Evolutionary conservation across 2,888 invertebrate genomes (phyloP).

Genomic region (Drosophila testacea): DNA sequence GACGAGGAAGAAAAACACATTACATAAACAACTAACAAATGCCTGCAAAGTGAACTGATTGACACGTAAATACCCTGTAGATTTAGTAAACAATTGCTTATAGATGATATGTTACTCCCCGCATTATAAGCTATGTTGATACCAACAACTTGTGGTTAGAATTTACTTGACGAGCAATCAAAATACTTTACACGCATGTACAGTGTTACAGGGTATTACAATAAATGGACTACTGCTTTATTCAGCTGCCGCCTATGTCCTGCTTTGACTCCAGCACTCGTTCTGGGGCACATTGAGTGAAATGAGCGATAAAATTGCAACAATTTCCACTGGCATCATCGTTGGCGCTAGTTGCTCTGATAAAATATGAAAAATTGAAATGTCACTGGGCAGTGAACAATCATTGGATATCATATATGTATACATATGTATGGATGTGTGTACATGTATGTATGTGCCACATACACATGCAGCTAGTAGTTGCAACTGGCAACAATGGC

Average conservation of each 20-base stretch:
- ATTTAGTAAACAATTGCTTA: background rate
- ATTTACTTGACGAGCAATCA: background rate
- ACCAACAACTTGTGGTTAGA: background rate
- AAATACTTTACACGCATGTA: background rate
- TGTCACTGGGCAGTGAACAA: slow-evolving; percentile 67
- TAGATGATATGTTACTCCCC: no score
- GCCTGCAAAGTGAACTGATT: background rate
- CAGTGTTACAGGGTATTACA: slow-evolving; percentile 18
- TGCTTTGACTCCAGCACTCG: slow-evolving; percentile 22
- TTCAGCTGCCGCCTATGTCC: slow-evolving; percentile 21
- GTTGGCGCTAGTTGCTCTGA: slow-evolving; percentile 43
- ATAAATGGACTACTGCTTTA: slow-evolving; percentile 37
- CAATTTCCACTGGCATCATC: slow-evolving; percentile 63
- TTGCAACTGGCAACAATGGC: slow-evolving; percentile 63
- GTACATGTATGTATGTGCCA: background rate
- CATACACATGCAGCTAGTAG: slow-evolving; percentile 14
- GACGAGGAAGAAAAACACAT: no score
- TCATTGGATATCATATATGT: slow-evolving; percentile 38
- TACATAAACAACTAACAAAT: slow-evolving; percentile 50
- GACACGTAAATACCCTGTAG: slow-evolving; percentile 22
- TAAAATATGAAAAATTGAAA: slow-evolving; percentile 77
- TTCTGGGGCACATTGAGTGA: slow-evolving; percentile 62
- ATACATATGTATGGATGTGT: slow-evolving; percentile 8
- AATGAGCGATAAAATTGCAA: slow-evolving; percentile 81
- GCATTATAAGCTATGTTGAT: background rate